Evolutionary conservation across 2,888 invertebrate species (phyloP).

Genomic region (Laothoe populi): DNA sequence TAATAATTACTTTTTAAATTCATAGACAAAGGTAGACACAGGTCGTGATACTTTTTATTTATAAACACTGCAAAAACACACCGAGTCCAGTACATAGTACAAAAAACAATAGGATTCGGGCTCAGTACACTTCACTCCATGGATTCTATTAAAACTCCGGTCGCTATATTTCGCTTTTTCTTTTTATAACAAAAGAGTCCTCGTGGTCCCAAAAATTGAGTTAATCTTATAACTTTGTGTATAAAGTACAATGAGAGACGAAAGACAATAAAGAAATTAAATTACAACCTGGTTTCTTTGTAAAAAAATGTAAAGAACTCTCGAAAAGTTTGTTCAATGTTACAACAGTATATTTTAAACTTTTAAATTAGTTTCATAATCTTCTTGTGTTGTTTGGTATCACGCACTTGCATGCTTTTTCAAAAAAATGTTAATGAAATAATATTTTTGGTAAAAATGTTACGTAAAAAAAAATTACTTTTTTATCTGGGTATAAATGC

Average conservation of each 20-base stretch:
- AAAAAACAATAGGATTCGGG: constrained; percentile 22
- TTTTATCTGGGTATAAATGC: no score
- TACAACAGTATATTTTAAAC: constrained; percentile 17
- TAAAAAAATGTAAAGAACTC: constrained; percentile 38
- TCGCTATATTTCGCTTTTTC: constrained; percentile 46
- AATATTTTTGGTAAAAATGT: not conserved
- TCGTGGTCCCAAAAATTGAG: constrained; percentile 63
- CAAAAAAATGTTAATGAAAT: not conserved
- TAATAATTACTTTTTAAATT: no score
- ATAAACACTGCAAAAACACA: no score
- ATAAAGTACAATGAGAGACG: constrained; percentile 57
- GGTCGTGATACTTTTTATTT: no score
- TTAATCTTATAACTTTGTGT: constrained; percentile 63
- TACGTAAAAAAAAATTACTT: no score
- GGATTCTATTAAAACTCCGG: constrained; percentile 62
- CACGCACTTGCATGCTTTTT: constrained; percentile 3
- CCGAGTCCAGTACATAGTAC: no score
- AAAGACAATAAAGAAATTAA: constrained; percentile 57
- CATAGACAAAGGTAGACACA: no score
- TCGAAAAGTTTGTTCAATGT: constrained; percentile 24
- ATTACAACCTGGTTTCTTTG: constrained; percentile 49
- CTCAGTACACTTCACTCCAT: constrained; percentile 36
- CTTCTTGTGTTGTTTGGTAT: constrained; percentile 10
- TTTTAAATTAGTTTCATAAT: constrained; percentile 26
- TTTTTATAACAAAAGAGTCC: constrained; percentile 56